phyloP scores from a whole-genome alignment of 2,888 invertebrate species.

The Hedya salicella region DNA sequence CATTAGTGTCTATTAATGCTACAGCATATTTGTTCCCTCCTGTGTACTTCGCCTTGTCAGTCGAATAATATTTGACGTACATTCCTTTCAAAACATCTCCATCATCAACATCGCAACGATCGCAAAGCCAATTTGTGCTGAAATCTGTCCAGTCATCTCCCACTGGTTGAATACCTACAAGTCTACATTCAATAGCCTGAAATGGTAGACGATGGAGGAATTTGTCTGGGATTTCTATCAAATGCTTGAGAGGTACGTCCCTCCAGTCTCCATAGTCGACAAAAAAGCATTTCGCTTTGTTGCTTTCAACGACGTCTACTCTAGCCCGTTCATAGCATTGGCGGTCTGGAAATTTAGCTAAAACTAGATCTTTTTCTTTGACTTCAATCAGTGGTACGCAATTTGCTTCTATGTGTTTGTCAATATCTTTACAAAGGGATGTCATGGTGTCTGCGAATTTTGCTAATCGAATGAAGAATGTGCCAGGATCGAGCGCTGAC shows the following conservation, averaged over 20 bases:
- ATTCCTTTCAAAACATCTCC: slow-evolving; percentile 70
- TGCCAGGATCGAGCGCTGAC: slow-evolving; percentile 71
- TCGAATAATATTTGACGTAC: slow-evolving; percentile 72
- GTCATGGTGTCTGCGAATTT: slow-evolving; percentile 76
- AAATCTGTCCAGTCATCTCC: slow-evolving; percentile 81
- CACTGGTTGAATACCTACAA: slow-evolving; percentile 81
- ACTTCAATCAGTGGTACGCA: slow-evolving; percentile 55
- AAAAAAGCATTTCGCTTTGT: slow-evolving; percentile 84
- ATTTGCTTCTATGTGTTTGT: slow-evolving; percentile 59
- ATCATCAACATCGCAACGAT: slow-evolving; percentile 70
- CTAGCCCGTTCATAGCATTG: slow-evolving; percentile 74
- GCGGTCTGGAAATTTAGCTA: slow-evolving; percentile 80
- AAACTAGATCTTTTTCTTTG: slow-evolving; percentile 72
- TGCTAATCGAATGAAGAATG: slow-evolving; percentile 78
- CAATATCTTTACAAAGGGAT: slow-evolving; percentile 71
- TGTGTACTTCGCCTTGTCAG: slow-evolving; percentile 66
- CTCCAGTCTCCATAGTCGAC: slow-evolving; percentile 87
- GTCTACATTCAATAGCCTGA: slow-evolving; percentile 87
- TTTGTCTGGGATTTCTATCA: slow-evolving; percentile 78
- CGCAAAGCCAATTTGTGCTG: slow-evolving; percentile 80
- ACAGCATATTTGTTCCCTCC: slow-evolving; percentile 80
- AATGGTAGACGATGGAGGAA: slow-evolving; percentile 84
- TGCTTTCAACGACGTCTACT: slow-evolving; percentile 65
- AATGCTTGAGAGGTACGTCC: slow-evolving; percentile 65
- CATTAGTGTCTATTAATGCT: slow-evolving; percentile 76